Conservation (phyloP, 2,888 invertebrate species). For the Meteorus cinctellus region DNA sequence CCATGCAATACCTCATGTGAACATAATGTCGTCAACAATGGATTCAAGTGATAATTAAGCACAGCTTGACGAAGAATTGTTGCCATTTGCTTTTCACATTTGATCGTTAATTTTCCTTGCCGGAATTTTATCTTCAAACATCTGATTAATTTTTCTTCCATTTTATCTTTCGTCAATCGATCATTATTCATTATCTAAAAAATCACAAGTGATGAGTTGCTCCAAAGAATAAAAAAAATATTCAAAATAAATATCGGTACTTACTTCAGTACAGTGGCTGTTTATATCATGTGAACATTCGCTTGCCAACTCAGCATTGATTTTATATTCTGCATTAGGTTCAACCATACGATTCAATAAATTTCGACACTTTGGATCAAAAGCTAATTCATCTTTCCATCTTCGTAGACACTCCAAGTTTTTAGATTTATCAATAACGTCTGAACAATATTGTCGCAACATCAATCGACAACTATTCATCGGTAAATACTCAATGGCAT, state of each 20-base stretch:
- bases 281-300: constrained; percentile 89
- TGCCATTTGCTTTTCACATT: constrained; percentile 89
- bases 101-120: constrained; percentile 81
- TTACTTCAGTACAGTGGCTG: constrained; percentile 79
- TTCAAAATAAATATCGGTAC: constrained; percentile 72
- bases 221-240: constrained; percentile 8
- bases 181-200: constrained; percentile 57
- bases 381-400: constrained; percentile 84
- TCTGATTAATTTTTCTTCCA: constrained; percentile 88
- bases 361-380: constrained; percentile 88
- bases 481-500: constrained; percentile 90
- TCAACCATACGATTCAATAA: constrained; percentile 93
- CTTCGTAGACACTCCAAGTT: constrained; percentile 86
- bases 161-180: constrained; percentile 78
- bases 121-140: constrained; percentile 89
- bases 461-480: constrained; percentile 89
- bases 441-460: constrained; percentile 89
- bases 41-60: constrained; percentile 92
- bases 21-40: constrained; percentile 88
- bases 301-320: constrained; percentile 88
- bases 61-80: constrained; percentile 90
- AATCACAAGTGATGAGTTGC: constrained; percentile 73
- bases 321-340: constrained; percentile 91
- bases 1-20: constrained; percentile 75
- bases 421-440: constrained; percentile 79